Percentiles rank a stretch among this genome's conserved stretches.
phyloP scores from a whole-genome alignment of 2,797 vertebrate genomes.

The Gymnopithys bicolor region DNA sequence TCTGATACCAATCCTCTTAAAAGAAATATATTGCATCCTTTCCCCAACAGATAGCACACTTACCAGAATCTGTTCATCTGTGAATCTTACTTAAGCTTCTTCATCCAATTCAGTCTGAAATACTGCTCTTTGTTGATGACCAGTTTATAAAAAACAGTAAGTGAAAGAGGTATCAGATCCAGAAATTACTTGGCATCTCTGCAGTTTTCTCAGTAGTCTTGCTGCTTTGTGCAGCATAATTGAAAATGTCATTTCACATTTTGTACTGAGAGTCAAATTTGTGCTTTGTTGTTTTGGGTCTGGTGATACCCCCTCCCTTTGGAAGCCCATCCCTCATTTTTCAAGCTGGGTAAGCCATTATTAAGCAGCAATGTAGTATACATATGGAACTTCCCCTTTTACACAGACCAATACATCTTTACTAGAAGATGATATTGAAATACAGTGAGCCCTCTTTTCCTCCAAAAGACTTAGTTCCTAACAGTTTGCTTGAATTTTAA shows the following conservation, averaged over 20 bases:
- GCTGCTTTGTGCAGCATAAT: neutral
- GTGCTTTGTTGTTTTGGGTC: neutral
- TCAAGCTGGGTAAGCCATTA: neutral
- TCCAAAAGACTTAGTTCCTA: neutral
- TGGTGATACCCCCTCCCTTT: neutral
- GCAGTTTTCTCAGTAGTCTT: constrained; percentile 27
- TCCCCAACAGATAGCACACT: neutral
- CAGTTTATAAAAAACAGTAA: neutral
- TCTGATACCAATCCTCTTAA: neutral
- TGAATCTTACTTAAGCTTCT: neutral
- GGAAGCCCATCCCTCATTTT: neutral
- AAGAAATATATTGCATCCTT: neutral
- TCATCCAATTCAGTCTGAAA: neutral
- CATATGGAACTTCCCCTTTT: neutral
- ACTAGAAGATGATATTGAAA: neutral
- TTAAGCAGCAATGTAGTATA: neutral
- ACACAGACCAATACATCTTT: neutral
- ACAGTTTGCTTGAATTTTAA: constrained; percentile 34
- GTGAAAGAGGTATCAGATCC: neutral
- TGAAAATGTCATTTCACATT: constrained; percentile 22
- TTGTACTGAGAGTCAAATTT: neutral
- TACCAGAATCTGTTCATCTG: neutral
- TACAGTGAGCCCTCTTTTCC: neutral
- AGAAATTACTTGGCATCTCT: constrained; percentile 31
- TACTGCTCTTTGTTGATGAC: neutral